phyloP scores from a whole-genome alignment of 1,140 invertebrate species.

The Proctacanthus coquilletti region DNA sequence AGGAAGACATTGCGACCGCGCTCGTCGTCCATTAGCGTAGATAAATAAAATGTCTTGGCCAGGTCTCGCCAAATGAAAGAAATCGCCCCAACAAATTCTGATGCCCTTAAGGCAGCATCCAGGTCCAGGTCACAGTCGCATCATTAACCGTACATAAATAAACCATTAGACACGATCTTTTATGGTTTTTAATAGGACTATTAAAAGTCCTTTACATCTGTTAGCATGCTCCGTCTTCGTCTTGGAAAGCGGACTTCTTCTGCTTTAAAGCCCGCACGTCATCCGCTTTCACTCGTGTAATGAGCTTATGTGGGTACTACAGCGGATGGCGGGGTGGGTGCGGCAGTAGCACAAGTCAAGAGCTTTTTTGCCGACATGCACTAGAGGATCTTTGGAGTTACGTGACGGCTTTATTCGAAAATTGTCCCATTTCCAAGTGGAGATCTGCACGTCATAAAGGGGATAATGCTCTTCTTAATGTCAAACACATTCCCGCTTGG shows the following conservation, averaged over 20 bases:
- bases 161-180: background rate
- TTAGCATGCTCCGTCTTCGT: background rate
- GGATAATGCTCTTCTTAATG: background rate
- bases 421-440: background rate
- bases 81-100: no score
- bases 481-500: background rate
- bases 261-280: background rate
- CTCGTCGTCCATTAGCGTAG: no score
- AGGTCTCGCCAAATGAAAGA: no score
- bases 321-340: background rate
- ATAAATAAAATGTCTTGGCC: no score
- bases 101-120: background rate
- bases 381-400: background rate
- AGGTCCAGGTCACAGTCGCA: background rate
- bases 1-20: no score
- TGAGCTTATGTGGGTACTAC: background rate
- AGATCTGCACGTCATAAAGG: background rate
- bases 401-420: background rate
- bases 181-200: background rate
- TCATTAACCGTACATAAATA: background rate
- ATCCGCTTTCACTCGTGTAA: background rate
- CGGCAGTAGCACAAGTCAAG: background rate
- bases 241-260: background rate
- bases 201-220: conserved; percentile 1
- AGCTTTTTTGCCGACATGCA: background rate